Evolutionary conservation across 2,113 vertebrate genomes (phyloP).

Genomic region (Hiodon tergisus): DNA sequence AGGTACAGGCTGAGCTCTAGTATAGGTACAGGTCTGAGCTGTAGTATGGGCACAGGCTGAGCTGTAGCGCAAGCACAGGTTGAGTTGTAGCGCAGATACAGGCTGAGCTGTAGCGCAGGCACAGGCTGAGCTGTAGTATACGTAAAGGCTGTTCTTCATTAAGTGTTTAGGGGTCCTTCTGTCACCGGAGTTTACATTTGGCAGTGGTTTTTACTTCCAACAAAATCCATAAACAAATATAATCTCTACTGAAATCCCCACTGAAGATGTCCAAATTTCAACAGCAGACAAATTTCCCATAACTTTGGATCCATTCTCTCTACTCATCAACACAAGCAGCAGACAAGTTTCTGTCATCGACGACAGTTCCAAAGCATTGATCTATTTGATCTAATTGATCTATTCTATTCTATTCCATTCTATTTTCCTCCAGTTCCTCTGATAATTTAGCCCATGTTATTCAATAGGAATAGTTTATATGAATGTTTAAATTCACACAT

Average conservation of each 20-base stretch:
- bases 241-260: background rate
- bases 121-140: background rate
- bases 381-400: too few species aligned
- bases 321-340: background rate
- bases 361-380: background rate
- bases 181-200: conserved; percentile 7
- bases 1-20: background rate
- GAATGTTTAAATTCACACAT: too few species aligned
- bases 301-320: background rate
- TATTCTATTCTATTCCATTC: too few species aligned
- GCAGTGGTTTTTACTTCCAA: conserved; percentile 7
- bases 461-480: too few species aligned
- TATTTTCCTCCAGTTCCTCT: too few species aligned
- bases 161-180: conserved; percentile 6
- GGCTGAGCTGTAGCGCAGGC: background rate
- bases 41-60: background rate
- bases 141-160: background rate
- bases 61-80: background rate
- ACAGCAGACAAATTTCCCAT: background rate
- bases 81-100: background rate
- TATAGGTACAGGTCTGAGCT: background rate
- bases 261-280: background rate
- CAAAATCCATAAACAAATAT: conserved; percentile 1
- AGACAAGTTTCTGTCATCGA: background rate
- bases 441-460: too few species aligned